Evolutionary conservation across 2,113 vertebrate genomes (phyloP), one percentile per base, ranked within the genome.

Genomic region (Pardalotus punctatus): DNA sequence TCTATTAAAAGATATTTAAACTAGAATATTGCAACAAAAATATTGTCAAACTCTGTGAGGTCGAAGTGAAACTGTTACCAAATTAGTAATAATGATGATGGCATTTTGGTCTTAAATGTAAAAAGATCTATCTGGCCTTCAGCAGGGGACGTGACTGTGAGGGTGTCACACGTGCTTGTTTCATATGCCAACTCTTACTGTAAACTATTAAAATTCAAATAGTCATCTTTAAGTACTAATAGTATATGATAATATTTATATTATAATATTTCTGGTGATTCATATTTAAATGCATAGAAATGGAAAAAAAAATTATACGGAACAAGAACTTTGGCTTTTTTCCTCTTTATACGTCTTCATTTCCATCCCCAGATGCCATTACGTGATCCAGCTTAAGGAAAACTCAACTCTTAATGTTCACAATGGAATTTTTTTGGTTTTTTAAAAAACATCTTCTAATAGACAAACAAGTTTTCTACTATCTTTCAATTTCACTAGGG

Each of bases 101-200:
- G 5, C 16, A 38, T 56, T 80, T 71, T 42, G 4, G 35, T 43
- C 28, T 62, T 29, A 33, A 64, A 56, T 43, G 31, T 20, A 33
- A 53, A 51, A 70, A 21, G 1, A 7, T 53, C 35, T 43, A 11
- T 14, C 3, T 45, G 31, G 20, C 11, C 8, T 15, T 35, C 64
- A 48, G 14, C 6, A 53, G 10, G 12, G 24, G 8, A n/a, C 5
- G 3, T 4, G 48, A 38, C 15, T 15, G 12, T 0, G 2, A 29
- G 28, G 3, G 2, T 31, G n/a, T 19, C 74, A 38, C 19, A 40
- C 0, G 0, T 12, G 11, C 15, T 58, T 31, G 2, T 53, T 67
- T 62, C 17, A 14, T 38, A 22, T 25, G 12, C 8, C 33, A 56
- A 1, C 4, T 60, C 20, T 28, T 14, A 23, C 7, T 33, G 14